Base-by-base conservation (phyloP, 2,797 vertebrate genomes). In the Melanogrammus aeglefinus region DNA sequence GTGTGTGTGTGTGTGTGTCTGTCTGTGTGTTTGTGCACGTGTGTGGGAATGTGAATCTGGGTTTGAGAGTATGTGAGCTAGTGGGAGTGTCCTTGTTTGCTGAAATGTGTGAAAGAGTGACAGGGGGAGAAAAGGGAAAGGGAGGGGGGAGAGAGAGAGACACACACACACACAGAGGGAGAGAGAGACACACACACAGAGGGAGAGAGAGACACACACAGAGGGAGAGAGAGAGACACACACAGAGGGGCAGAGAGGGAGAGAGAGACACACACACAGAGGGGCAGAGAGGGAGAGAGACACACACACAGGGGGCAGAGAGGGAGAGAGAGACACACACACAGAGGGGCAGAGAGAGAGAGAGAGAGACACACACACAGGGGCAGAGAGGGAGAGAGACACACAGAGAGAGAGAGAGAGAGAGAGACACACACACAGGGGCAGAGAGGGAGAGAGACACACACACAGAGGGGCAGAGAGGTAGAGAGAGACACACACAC, bases 401-500 rank as follows among this genome's bases (percentile, higher is more conserved):
- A 21, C 24, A 6, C n/a, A 63, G 51, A 63, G 18, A 63, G 8
- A n/a, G 10, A 8, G 21, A 63, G 51, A 31, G 31, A 1, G 31
- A 31, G 1, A 31, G 21, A n/a, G 8, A 63, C 18, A 57, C n/a
- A n/a, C n/a, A n/a, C n/a, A n/a, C n/a, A n/a, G n/a, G n/a, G n/a
- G n/a, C 31, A n/a, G 51, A 63, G 6, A n/a, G 4, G 1, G 51
- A 63, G 51, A 63, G 21, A n/a, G 8, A 63, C 18, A 57, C 1
- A 66, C n/a, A 27, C 91, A 89, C 87, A 88, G 84, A 69, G 24
- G 81, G 10, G 90, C 38, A 81, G 13, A 82, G 18, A 83, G 71
- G 87, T 86, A 91, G n/a, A 8, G 57, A 66, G 57, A 66, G n/a
- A 66, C n/a, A 63, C 7, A 66, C n/a, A 24, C 7, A 27, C 0